A percentile compares a stretch with the other conserved stretches of the same genome.
These are phyloP conservation scores for Heliornis fulica DNA, from an alignment of 2,113 vertebrate species.

Conservation along the genomic window DNA sequence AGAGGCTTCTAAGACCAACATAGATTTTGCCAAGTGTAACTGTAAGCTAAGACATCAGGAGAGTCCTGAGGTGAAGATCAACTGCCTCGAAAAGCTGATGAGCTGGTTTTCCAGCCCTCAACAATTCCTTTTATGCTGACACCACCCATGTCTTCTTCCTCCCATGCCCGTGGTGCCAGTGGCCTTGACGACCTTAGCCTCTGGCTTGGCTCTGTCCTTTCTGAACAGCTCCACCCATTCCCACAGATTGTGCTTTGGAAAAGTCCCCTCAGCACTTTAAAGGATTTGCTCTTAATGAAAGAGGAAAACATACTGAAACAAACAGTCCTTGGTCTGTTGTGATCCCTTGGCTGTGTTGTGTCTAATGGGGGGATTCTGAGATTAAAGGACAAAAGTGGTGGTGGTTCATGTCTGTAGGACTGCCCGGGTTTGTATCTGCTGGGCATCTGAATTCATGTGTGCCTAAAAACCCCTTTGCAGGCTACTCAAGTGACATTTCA, in stretches of 20 bases:
- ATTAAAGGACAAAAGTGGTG: background rate
- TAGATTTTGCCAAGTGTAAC: background rate
- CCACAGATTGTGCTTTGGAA: background rate
- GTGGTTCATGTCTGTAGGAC: background rate
- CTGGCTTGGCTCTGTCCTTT: background rate
- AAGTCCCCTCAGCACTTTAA: background rate
- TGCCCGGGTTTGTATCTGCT: background rate
- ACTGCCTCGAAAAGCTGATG: background rate
- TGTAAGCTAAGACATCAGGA: accelerated
- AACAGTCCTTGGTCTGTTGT: background rate
- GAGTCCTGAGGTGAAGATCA: background rate
- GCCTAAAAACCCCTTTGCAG: background rate
- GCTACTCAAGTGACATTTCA: background rate
- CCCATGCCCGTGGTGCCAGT: background rate
- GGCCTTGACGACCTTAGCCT: background rate
- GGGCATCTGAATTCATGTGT: background rate
- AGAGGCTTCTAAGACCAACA: background rate
- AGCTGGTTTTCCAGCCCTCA: background rate
- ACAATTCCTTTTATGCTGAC: background rate
- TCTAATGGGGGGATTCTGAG: background rate
- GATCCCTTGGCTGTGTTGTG: background rate
- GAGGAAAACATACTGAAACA: background rate
- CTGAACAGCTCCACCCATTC: background rate
- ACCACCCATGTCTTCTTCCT: background rate
- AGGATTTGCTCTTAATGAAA: background rate